phyloP scores from a whole-genome alignment of 1,140 invertebrate species.

The Diprion similis region DNA sequence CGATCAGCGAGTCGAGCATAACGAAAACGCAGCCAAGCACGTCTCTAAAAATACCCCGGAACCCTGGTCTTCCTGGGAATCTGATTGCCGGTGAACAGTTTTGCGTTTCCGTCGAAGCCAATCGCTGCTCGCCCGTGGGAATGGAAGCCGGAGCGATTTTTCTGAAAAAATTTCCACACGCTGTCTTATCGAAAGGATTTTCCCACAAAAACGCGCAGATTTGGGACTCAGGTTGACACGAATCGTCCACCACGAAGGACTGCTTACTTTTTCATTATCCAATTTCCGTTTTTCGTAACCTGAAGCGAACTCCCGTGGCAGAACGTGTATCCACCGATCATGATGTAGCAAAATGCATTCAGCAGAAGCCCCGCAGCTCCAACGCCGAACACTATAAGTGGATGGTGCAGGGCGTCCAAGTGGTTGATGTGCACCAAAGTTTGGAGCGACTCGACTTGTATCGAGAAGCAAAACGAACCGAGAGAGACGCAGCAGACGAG shows the following conservation, averaged over 20 bases:
- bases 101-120: slow-evolving; percentile 52
- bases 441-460: slow-evolving; percentile 82
- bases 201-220: not conserved
- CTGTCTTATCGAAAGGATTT: not conserved
- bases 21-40: slow-evolving; percentile 72
- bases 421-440: slow-evolving; percentile 80
- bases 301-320: slow-evolving; percentile 78
- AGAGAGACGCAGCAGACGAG: slow-evolving; percentile 84
- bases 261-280: slow-evolving; percentile 64
- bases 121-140: slow-evolving; percentile 56
- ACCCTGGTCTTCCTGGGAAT: slow-evolving; percentile 53
- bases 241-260: not conserved
- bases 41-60: slow-evolving; percentile 69
- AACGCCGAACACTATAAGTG: slow-evolving; percentile 68
- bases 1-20: slow-evolving; percentile 69
- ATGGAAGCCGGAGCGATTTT: slow-evolving; percentile 60
- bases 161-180: slow-evolving; percentile 27
- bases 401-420: slow-evolving; percentile 75
- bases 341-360: slow-evolving; percentile 74
- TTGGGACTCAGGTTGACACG: not conserved
- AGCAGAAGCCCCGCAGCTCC: slow-evolving; percentile 72
- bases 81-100: slow-evolving; percentile 44
- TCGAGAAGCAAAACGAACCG: slow-evolving; percentile 82
- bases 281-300: slow-evolving; percentile 70
- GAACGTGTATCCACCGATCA: slow-evolving; percentile 81